Evolutionary conservation across 2,888 invertebrate genomes (phyloP).

Genomic region (Eubasilissa splendida): DNA sequence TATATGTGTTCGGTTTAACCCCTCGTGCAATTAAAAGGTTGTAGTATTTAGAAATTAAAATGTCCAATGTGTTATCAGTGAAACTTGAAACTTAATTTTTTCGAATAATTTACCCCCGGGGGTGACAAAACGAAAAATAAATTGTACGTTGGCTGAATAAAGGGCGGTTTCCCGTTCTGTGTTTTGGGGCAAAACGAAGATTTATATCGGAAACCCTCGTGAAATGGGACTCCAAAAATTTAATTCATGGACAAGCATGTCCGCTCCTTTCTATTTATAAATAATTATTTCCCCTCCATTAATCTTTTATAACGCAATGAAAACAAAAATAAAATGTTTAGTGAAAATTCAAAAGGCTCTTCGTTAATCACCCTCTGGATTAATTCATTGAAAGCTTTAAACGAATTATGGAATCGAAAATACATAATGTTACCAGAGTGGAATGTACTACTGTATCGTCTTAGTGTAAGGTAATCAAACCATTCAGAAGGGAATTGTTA

Average conservation of each 20-base stretch:
- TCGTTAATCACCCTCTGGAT: no score
- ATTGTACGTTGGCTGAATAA: slow-evolving; percentile 52
- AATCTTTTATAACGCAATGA: neutral
- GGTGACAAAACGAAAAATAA: slow-evolving; percentile 56
- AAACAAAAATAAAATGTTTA: slow-evolving; percentile 13
- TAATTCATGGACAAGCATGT: slow-evolving; percentile 47
- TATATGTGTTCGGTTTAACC: neutral
- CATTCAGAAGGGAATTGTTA: no score
- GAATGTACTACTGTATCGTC: no score
- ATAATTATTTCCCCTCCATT: slow-evolving; percentile 21
- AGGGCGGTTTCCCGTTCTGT: slow-evolving; percentile 26
- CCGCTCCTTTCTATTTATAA: slow-evolving; percentile 41
- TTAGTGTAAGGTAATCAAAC: no score
- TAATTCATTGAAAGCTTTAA: no score
- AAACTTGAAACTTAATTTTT: slow-evolving; percentile 25
- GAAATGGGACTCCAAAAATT: slow-evolving; percentile 41
- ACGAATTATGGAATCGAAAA: no score
- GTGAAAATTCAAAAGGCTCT: no score
- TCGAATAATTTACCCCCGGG: slow-evolving; percentile 27
- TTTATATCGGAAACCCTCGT: slow-evolving; percentile 44
- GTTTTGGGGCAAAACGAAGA: slow-evolving; percentile 49
- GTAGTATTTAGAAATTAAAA: slow-evolving; percentile 17
- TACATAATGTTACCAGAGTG: no score
- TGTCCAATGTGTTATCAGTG: slow-evolving; percentile 42
- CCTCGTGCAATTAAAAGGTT: neutral